Conservation (phyloP, 2,797 vertebrate species). For the Myripristis jacobus region DNA sequence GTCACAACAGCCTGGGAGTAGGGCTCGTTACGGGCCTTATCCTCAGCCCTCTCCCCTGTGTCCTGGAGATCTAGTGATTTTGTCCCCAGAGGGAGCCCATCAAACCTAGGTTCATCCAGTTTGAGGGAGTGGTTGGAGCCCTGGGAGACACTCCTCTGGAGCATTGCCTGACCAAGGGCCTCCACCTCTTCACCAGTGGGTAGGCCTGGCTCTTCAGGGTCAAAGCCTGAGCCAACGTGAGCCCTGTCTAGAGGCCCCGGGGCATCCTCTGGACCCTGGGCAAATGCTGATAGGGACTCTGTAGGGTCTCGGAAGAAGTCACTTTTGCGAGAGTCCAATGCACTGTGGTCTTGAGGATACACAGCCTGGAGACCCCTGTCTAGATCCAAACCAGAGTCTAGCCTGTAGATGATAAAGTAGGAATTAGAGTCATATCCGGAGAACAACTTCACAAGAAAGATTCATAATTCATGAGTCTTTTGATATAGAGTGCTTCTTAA, state of each 20-base stretch:
- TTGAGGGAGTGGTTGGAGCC: conserved; percentile 91
- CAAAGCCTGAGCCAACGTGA: conserved; percentile 81
- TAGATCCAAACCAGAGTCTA: conserved; percentile 88
- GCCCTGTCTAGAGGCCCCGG: conserved; percentile 82
- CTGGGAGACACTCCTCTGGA: conserved; percentile 93
- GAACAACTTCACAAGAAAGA: conserved; percentile 1
- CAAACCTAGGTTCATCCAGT: conserved; percentile 90
- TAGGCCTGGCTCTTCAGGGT: conserved; percentile 83
- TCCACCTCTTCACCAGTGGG: conserved; percentile 86
- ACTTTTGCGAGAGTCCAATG: conserved; percentile 87
- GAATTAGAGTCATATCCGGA: not conserved
- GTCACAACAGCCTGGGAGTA: conserved; percentile 82
- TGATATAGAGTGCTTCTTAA: conserved; percentile 25
- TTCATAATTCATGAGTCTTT: no score
- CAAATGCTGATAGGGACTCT: conserved; percentile 87
- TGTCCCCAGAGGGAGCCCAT: conserved; percentile 78
- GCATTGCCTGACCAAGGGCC: conserved; percentile 83
- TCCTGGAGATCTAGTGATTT: conserved; percentile 89
- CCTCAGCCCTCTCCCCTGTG: conserved; percentile 85
- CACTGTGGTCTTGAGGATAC: conserved; percentile 86
- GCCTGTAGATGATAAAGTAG: conserved; percentile 71
- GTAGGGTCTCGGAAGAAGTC: conserved; percentile 89
- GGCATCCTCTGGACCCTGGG: conserved; percentile 86
- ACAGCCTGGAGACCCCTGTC: conserved; percentile 87
- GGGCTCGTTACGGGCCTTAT: conserved; percentile 90